Evolutionary conservation across 2,113 vertebrate genomes (phyloP).

Genomic region (Triplophysa siluroides): DNA sequence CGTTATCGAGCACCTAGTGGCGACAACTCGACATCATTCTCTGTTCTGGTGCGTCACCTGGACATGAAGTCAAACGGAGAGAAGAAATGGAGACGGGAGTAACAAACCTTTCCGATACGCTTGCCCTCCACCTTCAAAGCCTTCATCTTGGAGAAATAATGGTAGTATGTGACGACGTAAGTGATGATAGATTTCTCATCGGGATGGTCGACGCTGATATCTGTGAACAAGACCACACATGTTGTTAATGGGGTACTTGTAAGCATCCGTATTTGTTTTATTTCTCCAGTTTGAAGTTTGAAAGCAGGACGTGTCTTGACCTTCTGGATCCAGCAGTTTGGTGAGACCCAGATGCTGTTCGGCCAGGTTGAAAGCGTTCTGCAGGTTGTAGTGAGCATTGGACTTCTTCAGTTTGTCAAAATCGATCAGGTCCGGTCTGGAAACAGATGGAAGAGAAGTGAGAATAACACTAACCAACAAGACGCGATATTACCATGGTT

Average conservation of each 20-base stretch:
- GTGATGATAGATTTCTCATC: constrained; percentile 98
- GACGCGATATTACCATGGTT: no score
- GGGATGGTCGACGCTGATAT: constrained; percentile 97
- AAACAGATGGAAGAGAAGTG: constrained; percentile 20
- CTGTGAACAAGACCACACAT: constrained; percentile 64
- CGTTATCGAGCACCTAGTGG: constrained; percentile 89
- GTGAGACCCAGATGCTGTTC: constrained; percentile 96
- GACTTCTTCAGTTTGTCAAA: constrained; percentile 98
- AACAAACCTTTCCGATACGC: constrained; percentile 90
- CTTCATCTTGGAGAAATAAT: constrained; percentile 99
- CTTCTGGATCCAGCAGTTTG: constrained; percentile 92
- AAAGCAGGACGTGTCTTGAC: constrained; percentile 64
- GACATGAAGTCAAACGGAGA: background rate
- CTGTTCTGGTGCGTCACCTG: background rate
- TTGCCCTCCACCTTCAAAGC: constrained; percentile 97
- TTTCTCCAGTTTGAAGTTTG: background rate
- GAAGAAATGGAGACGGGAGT: background rate
- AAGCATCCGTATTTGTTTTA: background rate
- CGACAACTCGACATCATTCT: background rate
- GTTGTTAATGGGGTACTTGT: no score
- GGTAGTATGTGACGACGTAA: constrained; percentile 96
- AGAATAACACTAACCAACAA: background rate
- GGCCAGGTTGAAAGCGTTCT: constrained; percentile 96
- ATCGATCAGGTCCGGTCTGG: constrained; percentile 94
- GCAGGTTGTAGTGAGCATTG: constrained; percentile 96